These are phyloP conservation scores for Donacobius atricapilla DNA, from an alignment of 2,113 vertebrate species.

Conservation along the genomic window DNA sequence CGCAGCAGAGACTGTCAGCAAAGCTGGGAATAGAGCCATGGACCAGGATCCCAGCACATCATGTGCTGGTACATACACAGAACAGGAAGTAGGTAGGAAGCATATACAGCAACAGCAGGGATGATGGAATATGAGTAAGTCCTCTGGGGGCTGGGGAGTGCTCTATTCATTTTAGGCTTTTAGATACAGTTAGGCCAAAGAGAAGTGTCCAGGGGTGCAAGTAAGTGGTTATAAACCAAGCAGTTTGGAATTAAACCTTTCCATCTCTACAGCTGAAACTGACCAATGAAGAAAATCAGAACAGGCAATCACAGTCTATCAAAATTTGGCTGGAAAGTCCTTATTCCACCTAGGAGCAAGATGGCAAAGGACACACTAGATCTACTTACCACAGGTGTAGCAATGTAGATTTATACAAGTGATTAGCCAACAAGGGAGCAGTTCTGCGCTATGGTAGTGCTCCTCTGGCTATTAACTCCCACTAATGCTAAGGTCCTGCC, in stretches of 20 bases:
- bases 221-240: neutral
- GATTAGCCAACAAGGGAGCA: neutral
- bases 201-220: neutral
- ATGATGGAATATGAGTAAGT: neutral
- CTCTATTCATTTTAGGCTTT: neutral
- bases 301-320: neutral
- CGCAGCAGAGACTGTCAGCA: neutral
- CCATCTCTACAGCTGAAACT: neutral
- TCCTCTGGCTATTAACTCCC: neutral
- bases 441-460: neutral
- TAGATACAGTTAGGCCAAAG: neutral
- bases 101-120: neutral
- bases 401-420: neutral
- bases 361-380: neutral
- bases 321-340: neutral
- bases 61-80: neutral
- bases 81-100: neutral
- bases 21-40: fast-evolving
- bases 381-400: neutral
- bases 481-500: neutral
- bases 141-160: neutral
- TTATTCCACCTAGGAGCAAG: neutral
- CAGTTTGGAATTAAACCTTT: neutral
- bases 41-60: neutral
- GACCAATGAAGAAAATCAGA: neutral